Conservation (phyloP, 2,888 invertebrate species). For the Brenthis hecate region DNA sequence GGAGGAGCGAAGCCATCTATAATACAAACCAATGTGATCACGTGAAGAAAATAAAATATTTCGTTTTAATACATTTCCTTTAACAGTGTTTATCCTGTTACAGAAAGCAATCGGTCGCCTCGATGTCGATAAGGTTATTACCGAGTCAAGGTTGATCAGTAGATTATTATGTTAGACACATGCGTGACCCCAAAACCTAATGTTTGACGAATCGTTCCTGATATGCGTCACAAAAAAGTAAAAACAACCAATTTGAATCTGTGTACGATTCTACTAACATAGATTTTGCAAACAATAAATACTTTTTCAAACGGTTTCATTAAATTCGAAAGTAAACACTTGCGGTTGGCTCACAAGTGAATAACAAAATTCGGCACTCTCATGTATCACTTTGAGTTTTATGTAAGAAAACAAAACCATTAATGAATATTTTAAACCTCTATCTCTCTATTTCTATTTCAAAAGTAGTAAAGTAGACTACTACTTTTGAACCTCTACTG, state of each 20-base stretch:
- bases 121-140: conserved; percentile 48
- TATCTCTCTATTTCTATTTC: too few species aligned
- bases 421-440: too few species aligned
- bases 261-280: conserved; percentile 44
- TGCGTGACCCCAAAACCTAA: conserved; percentile 55
- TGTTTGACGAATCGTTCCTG: conserved; percentile 49
- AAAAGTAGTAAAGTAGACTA: too few species aligned
- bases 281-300: conserved; percentile 37
- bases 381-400: too few species aligned
- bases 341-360: conserved; percentile 1
- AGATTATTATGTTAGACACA: conserved; percentile 55
- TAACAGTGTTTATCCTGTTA: conserved; percentile 47
- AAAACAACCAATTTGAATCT: conserved; percentile 37
- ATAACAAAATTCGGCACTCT: conserved; percentile 7
- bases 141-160: conserved; percentile 55
- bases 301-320: conserved; percentile 36
- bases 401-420: too few species aligned
- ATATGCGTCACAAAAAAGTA: conserved; percentile 44
- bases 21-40: conserved; percentile 19
- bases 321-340: conserved; percentile 29
- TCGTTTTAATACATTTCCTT: conserved; percentile 18
- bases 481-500: too few species aligned
- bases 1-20: conserved; percentile 12
- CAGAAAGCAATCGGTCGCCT: conserved; percentile 53
- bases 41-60: conserved; percentile 14